Evolutionary conservation across 2,797 vertebrate species (phyloP).

Genomic region (Sebastes umbrosus): DNA sequence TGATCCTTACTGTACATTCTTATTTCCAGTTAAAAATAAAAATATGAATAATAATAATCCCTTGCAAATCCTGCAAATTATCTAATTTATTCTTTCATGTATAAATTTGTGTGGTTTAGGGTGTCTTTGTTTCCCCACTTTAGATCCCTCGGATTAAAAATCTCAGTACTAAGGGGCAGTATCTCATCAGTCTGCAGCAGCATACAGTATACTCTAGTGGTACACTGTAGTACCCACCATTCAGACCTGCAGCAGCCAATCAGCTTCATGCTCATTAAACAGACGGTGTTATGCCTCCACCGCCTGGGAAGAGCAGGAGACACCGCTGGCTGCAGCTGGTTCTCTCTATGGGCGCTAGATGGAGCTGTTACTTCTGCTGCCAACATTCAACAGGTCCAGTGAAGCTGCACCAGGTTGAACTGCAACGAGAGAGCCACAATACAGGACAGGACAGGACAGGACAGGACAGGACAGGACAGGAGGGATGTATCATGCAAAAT

Average conservation of each 20-base stretch:
- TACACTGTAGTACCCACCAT: not conserved
- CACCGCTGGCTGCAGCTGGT: not conserved
- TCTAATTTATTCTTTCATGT: not conserved
- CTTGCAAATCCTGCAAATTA: not conserved
- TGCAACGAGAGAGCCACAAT: not conserved
- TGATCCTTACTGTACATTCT: not conserved
- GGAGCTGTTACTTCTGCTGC: constrained; percentile 31
- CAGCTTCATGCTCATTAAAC: not conserved
- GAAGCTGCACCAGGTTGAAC: not conserved
- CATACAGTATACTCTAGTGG: too few relatives aligned
- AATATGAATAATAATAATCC: not conserved
- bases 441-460: too few relatives aligned
- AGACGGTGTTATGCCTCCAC: constrained; percentile 47
- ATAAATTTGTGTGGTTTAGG: not conserved
- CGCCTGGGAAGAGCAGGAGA: constrained; percentile 1
- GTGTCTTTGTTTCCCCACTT: not conserved
- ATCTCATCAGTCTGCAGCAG: not conserved
- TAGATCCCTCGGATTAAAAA: not conserved
- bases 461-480: not conserved
- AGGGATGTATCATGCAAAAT: not conserved
- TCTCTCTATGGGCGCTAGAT: constrained; percentile 25
- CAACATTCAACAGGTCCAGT: constrained; percentile 49
- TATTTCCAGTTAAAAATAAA: too few relatives aligned
- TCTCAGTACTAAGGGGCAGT: not conserved
- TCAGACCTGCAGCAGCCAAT: not conserved